Percentiles rank a stretch among this genome's conserved stretches.
Evolutionary conservation across 2,888 invertebrate species (phyloP).

Genomic region (Mythimna impura): DNA sequence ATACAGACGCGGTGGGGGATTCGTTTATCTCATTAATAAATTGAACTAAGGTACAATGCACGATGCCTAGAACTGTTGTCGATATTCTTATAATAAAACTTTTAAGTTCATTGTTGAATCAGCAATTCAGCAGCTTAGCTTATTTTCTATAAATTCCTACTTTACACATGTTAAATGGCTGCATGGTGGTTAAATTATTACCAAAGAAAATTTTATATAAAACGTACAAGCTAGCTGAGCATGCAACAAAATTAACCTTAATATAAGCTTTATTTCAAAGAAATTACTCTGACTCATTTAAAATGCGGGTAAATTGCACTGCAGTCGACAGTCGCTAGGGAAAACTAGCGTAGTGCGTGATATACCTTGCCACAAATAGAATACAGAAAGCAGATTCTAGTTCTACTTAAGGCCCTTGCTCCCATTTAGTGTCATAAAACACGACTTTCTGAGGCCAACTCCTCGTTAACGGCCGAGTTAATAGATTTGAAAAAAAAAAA

Average conservation of each 20-base stretch:
- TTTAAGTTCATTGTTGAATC: too few species aligned
- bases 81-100: too few species aligned
- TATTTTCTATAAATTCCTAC: not conserved
- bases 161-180: not conserved
- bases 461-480: too few species aligned
- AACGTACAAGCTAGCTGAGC: not conserved
- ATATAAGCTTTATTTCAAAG: slow-evolving; percentile 35
- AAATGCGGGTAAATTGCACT: slow-evolving; percentile 53
- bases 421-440: too few species aligned
- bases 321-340: slow-evolving; percentile 41
- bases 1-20: too few species aligned
- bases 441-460: too few species aligned
- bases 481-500: too few species aligned
- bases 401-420: slow-evolving; percentile 1
- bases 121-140: not conserved
- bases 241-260: slow-evolving; percentile 26
- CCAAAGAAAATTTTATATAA: not conserved
- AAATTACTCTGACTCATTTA: slow-evolving; percentile 50
- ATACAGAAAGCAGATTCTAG: slow-evolving; percentile 18
- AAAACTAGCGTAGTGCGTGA: slow-evolving; percentile 32
- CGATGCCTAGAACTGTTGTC: too few species aligned
- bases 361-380: slow-evolving; percentile 2
- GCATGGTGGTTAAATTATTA: not conserved
- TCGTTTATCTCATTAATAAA: too few species aligned
- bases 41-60: too few species aligned